Evolutionary conservation across 2,113 vertebrate genomes (phyloP).

Genomic region (Leptobrachium ailaonicum): DNA sequence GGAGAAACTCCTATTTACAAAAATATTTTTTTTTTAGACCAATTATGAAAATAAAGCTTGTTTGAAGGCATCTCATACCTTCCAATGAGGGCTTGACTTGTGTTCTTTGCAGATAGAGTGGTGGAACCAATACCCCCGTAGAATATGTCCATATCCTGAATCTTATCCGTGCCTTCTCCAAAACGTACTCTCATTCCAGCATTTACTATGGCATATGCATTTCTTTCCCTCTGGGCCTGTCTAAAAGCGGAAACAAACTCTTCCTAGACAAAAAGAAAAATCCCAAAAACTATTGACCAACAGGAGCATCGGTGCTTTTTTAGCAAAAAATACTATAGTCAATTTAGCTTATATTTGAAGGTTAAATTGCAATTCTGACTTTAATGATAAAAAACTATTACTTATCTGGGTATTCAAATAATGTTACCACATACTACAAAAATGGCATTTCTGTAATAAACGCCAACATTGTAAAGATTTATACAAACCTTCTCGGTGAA

Average conservation of each 20-base stretch:
- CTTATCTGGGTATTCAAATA: too few relatives aligned
- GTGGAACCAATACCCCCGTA: slow-evolving; percentile 70
- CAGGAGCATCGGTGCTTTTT: too few relatives aligned
- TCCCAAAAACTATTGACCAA: not conserved
- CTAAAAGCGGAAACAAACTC: slow-evolving; percentile 69
- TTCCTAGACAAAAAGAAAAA: slow-evolving; percentile 52
- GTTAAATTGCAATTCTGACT: too few relatives aligned
- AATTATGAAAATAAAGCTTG: too few relatives aligned
- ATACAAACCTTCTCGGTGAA: slow-evolving; percentile 58
- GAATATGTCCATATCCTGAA: slow-evolving; percentile 67
- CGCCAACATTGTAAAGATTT: not conserved
- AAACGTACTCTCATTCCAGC: slow-evolving; percentile 71
- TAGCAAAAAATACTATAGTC: too few relatives aligned
- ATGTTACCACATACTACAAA: too few relatives aligned
- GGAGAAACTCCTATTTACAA: too few relatives aligned
- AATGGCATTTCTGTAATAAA: too few relatives aligned
- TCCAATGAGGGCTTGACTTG: slow-evolving; percentile 56
- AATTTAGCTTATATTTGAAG: too few relatives aligned
- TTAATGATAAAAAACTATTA: too few relatives aligned
- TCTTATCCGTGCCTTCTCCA: slow-evolving; percentile 55
- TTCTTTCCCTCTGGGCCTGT: slow-evolving; percentile 71
- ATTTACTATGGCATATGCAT: slow-evolving; percentile 69
- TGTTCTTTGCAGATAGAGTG: slow-evolving; percentile 59
- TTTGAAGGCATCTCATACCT: not conserved
- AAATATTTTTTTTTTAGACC: too few relatives aligned